Base-by-base conservation (phyloP, 2,113 vertebrate genomes). In the Centropus unirufus region DNA sequence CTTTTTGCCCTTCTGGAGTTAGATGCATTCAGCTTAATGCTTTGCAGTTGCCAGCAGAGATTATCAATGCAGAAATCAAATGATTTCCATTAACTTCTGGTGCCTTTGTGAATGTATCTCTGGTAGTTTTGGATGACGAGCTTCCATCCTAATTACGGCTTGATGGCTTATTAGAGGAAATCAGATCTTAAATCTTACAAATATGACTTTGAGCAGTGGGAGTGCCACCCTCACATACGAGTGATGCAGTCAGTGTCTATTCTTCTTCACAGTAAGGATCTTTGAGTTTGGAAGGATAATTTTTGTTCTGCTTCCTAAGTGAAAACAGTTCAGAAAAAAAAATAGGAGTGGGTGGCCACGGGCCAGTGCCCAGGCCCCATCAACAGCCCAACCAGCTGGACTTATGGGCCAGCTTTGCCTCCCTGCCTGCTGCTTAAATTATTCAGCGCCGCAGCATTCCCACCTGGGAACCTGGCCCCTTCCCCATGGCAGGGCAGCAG, bases 61-160 rank as follows among this genome's bases (percentile, higher is more conserved):
- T 39, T 87, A 40, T 29, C 69, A 78, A 32, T 57, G 66, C 83
- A 90, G 68, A 86, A 94, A 79, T 58, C 73, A 76, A 57, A 77
- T 70, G 2, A 82, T 36, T 92, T 83, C 47, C 72, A 1, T 61
- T 92, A 90, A 69, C 64, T 92, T 27, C 46, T 70, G 26, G 83
- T 94, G 90, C 86, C 77, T 94, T 95, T 94, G 58, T 61, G 90
- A 83, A 80, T 62, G 26, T 24, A 9, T 49, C 62, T 81, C 21
- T 89, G 32, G 39, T 74, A 72, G 64, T 77, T 90, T 67, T 77
- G 52, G 61, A 84, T 64, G 1, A 92, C 4, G 29, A 77, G 36
- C 57, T 87, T 90, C 70, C 74, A 76, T 32, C 44, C 81, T 92
- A 74, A 70, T 75, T 74, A 59, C 49, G 22, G n/a, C 67, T 61